These are phyloP conservation scores for Crypturellus tataupa DNA, from an alignment of 2,797 vertebrate species.

Conservation along the genomic window DNA sequence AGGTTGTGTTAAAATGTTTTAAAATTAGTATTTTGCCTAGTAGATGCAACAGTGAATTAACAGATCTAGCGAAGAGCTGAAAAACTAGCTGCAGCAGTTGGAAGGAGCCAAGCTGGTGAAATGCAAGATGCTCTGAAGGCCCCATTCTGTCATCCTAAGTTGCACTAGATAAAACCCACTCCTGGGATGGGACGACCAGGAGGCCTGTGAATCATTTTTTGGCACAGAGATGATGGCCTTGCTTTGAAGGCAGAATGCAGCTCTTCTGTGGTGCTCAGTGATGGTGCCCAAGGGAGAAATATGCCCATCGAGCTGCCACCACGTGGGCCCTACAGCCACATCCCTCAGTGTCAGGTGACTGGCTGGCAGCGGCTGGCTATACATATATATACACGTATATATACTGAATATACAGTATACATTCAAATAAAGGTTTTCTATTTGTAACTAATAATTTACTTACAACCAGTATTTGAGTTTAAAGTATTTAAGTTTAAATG, in stretches of 20 bases:
- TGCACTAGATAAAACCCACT: not conserved
- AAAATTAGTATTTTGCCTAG: not conserved
- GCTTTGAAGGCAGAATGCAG: not conserved
- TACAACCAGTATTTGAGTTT: not conserved
- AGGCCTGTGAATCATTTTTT: not conserved
- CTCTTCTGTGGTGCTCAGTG: not conserved
- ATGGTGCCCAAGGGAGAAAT: not conserved
- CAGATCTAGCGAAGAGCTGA: not conserved
- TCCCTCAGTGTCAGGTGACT: not conserved
- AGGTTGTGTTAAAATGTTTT: not conserved
- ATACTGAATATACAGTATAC: not conserved
- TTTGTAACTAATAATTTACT: not conserved
- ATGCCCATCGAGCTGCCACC: rapidly evolving
- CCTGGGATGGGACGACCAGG: not conserved
- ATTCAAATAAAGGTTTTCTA: not conserved
- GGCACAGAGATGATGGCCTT: not conserved
- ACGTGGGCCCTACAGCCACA: rapidly evolving
- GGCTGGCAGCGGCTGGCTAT: not conserved
- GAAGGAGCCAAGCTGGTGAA: not conserved
- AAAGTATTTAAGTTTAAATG: not conserved
- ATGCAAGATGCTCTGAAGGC: not conserved
- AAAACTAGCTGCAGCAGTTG: not conserved
- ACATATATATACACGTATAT: no score
- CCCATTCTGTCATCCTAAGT: not conserved
- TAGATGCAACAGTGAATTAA: not conserved